Evolutionary conservation across 2,797 vertebrate genomes (phyloP).

Genomic region (Ceyx erithaca): DNA sequence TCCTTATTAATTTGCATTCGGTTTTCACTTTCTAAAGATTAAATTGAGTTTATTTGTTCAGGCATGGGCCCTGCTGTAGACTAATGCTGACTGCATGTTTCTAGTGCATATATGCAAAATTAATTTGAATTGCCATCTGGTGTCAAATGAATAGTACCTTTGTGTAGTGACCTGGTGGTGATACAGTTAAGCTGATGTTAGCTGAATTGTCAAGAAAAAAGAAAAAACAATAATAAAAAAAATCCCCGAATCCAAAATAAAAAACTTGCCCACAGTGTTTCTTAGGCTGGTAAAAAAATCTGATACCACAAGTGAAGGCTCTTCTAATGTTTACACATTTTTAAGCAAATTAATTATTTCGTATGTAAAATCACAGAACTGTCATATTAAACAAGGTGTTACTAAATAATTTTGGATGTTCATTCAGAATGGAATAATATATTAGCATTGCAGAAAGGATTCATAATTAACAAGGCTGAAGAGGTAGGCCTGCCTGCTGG

Average conservation of each 20-base stretch:
- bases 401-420: constrained; percentile 62
- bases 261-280: not conserved
- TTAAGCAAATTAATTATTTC: constrained; percentile 45
- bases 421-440: constrained; percentile 57
- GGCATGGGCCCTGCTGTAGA: not conserved
- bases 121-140: not conserved
- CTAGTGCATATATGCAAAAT: not conserved
- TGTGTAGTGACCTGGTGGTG: not conserved
- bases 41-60: not conserved
- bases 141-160: not conserved
- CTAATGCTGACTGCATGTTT: not conserved
- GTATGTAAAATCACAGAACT: constrained; percentile 24
- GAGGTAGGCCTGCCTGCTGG: constrained; percentile 61
- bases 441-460: constrained; percentile 28
- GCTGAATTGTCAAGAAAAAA: not conserved
- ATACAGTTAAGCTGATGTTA: not conserved
- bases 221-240: not conserved
- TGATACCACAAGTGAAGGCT: not conserved
- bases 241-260: not conserved
- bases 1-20: not conserved
- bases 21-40: not conserved
- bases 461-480: constrained; percentile 40
- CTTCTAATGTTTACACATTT: constrained; percentile 7
- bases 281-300: not conserved
- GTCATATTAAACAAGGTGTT: constrained; percentile 64